phyloP scores from a whole-genome alignment of 2,797 vertebrate species.

The Masticophis lateralis region DNA sequence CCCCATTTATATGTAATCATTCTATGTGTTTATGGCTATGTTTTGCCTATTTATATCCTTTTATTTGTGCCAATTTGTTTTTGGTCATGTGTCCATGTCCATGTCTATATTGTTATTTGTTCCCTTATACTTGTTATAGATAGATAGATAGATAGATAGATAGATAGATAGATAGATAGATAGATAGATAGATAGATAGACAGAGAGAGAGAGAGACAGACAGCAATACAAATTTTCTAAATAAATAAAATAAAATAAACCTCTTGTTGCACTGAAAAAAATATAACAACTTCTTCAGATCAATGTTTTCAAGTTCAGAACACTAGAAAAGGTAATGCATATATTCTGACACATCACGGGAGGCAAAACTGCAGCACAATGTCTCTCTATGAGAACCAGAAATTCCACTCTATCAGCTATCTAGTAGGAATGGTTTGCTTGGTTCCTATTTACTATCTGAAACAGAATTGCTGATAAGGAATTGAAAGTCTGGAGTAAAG shows the following conservation, averaged over 20 bases:
- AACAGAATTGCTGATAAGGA: not conserved
- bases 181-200: too few relatives aligned
- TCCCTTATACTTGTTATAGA: too few relatives aligned
- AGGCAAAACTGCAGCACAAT: not conserved
- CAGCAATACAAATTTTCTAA: too few relatives aligned
- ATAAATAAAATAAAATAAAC: too few relatives aligned
- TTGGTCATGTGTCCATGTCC: too few relatives aligned
- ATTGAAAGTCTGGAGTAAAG: not conserved
- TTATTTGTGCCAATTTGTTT: too few relatives aligned
- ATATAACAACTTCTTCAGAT: not conserved
- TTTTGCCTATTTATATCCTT: too few relatives aligned
- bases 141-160: too few relatives aligned
- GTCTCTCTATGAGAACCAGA: not conserved
- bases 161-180: too few relatives aligned
- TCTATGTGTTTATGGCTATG: too few relatives aligned
- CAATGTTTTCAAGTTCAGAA: not conserved
- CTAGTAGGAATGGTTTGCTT: not conserved
- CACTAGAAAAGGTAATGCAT: not conserved
- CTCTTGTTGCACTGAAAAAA: not conserved
- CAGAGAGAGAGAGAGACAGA: accelerated
- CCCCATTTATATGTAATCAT: too few relatives aligned
- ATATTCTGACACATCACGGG: not conserved
- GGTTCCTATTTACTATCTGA: not conserved
- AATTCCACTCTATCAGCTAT: not conserved
- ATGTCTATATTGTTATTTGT: too few relatives aligned